A percentile compares a stretch with the other conserved stretches of the same genome.
Evolutionary conservation across 2,113 vertebrate genomes (phyloP).

Genomic region (Upupa epops): DNA sequence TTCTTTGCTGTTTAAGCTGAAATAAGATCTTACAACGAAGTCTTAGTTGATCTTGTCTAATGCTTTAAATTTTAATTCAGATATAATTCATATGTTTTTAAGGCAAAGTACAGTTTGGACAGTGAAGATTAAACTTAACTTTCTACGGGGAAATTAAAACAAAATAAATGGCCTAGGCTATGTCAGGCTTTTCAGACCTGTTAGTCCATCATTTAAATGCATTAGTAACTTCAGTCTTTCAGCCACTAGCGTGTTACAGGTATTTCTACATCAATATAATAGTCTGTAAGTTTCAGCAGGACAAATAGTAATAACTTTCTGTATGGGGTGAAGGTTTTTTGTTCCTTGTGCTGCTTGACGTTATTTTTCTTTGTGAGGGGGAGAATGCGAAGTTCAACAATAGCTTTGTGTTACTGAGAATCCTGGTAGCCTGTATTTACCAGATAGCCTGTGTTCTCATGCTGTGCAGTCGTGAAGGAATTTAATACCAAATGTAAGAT

Average conservation of each 20-base stretch:
- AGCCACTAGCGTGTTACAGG: neutral
- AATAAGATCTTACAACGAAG: neutral
- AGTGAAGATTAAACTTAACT: neutral
- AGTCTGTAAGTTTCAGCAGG: neutral
- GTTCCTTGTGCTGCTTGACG: neutral
- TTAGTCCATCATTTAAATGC: neutral
- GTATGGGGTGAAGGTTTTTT: fast-evolving
- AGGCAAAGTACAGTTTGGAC: neutral
- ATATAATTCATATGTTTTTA: neutral
- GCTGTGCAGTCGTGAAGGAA: slow-evolving; percentile 15
- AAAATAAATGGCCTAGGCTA: neutral
- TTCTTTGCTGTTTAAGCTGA: neutral
- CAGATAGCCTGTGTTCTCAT: neutral
- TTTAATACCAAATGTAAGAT: slow-evolving; percentile 47
- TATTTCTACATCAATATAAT: neutral
- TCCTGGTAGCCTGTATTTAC: neutral
- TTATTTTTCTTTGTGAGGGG: neutral
- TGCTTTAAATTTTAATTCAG: neutral
- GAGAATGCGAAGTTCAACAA: neutral
- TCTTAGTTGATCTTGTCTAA: neutral
- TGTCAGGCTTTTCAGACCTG: neutral
- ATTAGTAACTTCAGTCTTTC: neutral
- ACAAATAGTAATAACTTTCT: neutral
- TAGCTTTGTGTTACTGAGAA: neutral
- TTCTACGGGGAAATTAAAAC: neutral